These are phyloP conservation scores for Lycia hirtaria DNA, from an alignment of 2,888 invertebrate genomes.

Conservation along the genomic window DNA sequence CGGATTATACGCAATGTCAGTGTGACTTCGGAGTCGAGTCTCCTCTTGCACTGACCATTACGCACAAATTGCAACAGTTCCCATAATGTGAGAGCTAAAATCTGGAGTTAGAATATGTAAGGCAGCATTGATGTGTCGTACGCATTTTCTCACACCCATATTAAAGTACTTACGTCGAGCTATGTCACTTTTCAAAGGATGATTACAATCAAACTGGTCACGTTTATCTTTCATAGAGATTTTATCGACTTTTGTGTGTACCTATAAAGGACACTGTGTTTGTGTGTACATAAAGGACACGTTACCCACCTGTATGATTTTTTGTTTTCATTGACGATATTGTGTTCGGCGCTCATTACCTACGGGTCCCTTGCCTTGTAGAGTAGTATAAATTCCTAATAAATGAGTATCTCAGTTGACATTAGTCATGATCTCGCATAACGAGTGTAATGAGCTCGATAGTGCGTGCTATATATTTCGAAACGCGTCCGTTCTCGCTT, in stretches of 20 bases:
- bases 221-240: background rate
- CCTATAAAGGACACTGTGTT: background rate
- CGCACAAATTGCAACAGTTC: slow-evolving; percentile 62
- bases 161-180: background rate
- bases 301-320: too few relatives aligned
- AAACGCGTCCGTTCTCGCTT: slow-evolving; percentile 75
- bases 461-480: slow-evolving; percentile 77
- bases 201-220: slow-evolving; percentile 1
- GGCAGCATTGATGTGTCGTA: slow-evolving; percentile 54
- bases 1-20: slow-evolving; percentile 84
- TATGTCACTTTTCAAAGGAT: slow-evolving; percentile 1
- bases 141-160: slow-evolving; percentile 49
- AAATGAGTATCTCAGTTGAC: slow-evolving; percentile 58
- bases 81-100: slow-evolving; percentile 15
- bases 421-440: slow-evolving; percentile 64
- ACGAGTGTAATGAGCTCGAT: slow-evolving; percentile 70
- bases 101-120: slow-evolving; percentile 22
- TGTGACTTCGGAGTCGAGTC: slow-evolving; percentile 67
- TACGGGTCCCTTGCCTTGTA: slow-evolving; percentile 19
- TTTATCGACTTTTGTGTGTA: background rate
- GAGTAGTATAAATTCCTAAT: slow-evolving; percentile 51
- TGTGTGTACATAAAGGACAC: too few relatives aligned
- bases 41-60: slow-evolving; percentile 53
- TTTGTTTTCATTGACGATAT: background rate
- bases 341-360: too few relatives aligned